Base-by-base conservation (phyloP, 2,888 invertebrate genomes). In the Oscheius sp. region DNA sequence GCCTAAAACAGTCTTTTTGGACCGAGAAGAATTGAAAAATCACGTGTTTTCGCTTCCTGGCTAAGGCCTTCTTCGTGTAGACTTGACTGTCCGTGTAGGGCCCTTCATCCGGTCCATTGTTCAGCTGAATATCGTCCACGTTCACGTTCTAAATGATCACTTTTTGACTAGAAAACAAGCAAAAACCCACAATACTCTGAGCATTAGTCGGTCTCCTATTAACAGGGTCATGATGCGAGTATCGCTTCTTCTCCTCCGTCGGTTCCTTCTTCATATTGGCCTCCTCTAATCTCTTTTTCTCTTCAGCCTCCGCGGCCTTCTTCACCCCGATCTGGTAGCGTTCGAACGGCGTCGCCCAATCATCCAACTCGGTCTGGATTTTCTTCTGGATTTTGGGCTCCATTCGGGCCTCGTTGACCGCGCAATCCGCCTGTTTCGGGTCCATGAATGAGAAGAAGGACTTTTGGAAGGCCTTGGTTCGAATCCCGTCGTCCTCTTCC, bases 341-440 rank as follows among this genome's bases (percentile, higher is more conserved):
- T 50, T 84, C 84, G 62, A 53, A 83, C 5, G 84, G 84, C 9
- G 81, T 79, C 35, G 79, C 83, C 68, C 79, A 82, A n/a, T 77
- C 60, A 4, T 78, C 79, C 11, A 84, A 70, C 10, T 75, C 60
- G 29, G 21, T 32, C 3, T 63, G 2, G 33, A 76, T 68, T 5
- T 11, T 1, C 7, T 70, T 32, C 37, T 21, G 29, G 3, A 37
- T 32, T 29, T 74, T 60, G n/a, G 29, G 29, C 35, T 53, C 57
- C 13, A 21, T 21, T 21, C 9, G 7, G 21, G 55, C 55, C 9
- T 21, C n/a, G 2, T 55, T 9, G 13, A 9, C 5, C 21, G 9
- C 21, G 21, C 21, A 21, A 21, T 55, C 55, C 9, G 55, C 21
- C 21, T 21, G 9, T 9, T 29, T 55, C 29, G 21, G 35, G 13